phyloP scores from a whole-genome alignment of 64 coral and sea anemone genomes.

The Astreopora myriophthalma region DNA sequence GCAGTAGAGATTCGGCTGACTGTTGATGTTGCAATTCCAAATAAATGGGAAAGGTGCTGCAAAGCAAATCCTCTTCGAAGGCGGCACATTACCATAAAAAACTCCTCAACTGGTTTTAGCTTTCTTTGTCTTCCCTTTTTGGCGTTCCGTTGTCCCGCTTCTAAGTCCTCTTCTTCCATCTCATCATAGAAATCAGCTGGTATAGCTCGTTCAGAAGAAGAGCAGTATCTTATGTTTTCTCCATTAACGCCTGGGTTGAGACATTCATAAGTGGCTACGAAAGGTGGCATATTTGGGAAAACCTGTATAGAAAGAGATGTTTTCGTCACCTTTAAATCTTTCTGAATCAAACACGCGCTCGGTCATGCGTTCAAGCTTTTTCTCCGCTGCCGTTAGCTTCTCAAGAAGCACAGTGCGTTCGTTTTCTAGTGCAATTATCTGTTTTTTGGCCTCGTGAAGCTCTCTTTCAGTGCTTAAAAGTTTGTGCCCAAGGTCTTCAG shows the following conservation, averaged over 20 bases:
- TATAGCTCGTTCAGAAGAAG: background rate
- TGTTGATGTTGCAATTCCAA: conserved; percentile 39
- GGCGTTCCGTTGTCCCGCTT: background rate
- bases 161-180: conserved; percentile 17
- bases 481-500: background rate
- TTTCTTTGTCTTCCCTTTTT: conserved; percentile 3
- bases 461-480: conserved; percentile 4
- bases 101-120: conserved; percentile 28
- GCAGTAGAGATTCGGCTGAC: conserved; percentile 39
- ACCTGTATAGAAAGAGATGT: conserved; percentile 34
- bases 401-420: conserved; percentile 9
- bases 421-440: background rate
- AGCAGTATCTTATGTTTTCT: conserved; percentile 54
- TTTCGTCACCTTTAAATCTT: conserved; percentile 43
- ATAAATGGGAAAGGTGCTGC: conserved; percentile 44
- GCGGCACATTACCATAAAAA: conserved; percentile 57
- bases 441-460: conserved; percentile 1
- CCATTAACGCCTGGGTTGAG: conserved; percentile 27
- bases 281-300: conserved; percentile 23
- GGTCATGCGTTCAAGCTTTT: background rate
- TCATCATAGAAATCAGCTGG: conserved; percentile 4
- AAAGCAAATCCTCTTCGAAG: conserved; percentile 16
- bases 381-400: background rate
- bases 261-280: conserved; percentile 12
- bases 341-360: conserved; percentile 7